Evolutionary conservation across 2,113 vertebrate genomes (phyloP).

Genomic region (Indri indri): DNA sequence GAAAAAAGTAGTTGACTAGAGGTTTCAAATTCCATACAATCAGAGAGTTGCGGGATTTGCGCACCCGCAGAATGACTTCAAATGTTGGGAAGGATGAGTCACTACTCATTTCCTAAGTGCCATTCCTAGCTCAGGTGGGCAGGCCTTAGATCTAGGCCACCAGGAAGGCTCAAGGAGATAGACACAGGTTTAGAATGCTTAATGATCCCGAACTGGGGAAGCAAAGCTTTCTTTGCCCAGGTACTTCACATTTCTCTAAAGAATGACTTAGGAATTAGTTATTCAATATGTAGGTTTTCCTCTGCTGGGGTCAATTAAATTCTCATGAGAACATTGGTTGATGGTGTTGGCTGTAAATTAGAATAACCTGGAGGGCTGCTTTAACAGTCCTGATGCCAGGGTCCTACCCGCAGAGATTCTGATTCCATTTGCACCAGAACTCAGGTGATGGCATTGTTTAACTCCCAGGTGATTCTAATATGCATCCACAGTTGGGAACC

Average conservation of each 20-base stretch:
- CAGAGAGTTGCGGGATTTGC: background rate
- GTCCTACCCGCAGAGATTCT: background rate
- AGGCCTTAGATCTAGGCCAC: background rate
- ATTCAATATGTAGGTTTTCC: background rate
- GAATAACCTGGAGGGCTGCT: background rate
- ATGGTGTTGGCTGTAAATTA: background rate
- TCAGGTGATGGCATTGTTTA: background rate
- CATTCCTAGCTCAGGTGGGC: background rate
- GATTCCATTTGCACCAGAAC: background rate
- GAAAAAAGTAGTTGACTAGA: constrained; percentile 32
- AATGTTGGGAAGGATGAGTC: background rate
- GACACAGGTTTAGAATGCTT: background rate
- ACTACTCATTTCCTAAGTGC: background rate
- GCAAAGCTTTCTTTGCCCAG: background rate
- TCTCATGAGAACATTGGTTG: constrained; percentile 14
- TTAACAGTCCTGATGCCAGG: background rate
- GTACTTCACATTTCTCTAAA: constrained; percentile 20
- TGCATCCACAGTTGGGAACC: background rate
- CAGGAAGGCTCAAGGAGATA: background rate
- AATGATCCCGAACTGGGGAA: background rate
- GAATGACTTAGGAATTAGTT: background rate
- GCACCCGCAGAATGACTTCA: background rate
- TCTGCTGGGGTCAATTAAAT: background rate
- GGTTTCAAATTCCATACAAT: constrained; percentile 21
- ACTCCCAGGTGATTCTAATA: background rate